Evolutionary conservation across 1,140 invertebrate species (phyloP).

Genomic region (Andrena cerasifolii): DNA sequence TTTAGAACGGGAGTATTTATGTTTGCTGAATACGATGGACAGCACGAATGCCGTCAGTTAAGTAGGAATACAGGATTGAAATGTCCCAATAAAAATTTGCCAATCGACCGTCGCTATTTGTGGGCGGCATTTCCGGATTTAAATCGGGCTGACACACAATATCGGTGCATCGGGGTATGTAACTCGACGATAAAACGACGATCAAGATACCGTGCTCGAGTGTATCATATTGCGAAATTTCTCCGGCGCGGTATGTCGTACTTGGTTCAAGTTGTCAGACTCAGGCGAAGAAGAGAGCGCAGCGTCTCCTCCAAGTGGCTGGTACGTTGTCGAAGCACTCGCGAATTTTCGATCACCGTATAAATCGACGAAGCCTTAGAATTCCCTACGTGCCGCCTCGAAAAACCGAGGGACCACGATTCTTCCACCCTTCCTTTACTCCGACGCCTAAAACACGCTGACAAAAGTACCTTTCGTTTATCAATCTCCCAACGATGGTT

Average conservation of each 20-base stretch:
- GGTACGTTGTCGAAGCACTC: not conserved
- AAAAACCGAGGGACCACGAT: not conserved
- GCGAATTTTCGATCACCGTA: not conserved
- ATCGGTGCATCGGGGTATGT: not conserved
- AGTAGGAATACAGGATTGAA: not conserved
- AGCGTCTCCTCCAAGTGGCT: not conserved
- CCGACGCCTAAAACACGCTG: no score
- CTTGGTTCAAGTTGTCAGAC: constrained; percentile 14
- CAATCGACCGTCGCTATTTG: not conserved
- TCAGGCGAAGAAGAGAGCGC: constrained; percentile 11
- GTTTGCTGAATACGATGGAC: no score
- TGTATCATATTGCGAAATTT: constrained; percentile 15
- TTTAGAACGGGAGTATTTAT: no score
- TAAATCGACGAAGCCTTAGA: not conserved
- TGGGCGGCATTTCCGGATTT: not conserved
- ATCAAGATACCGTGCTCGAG: constrained; percentile 6
- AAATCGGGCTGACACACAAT: constrained; percentile 22
- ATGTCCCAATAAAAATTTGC: constrained; percentile 10
- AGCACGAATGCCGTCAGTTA: no score
- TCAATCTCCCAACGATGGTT: no score
- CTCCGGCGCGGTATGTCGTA: not conserved
- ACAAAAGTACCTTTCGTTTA: no score
- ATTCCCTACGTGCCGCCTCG: no score
- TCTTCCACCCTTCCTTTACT: no score
- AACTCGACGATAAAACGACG: constrained; percentile 29